phyloP scores from a whole-genome alignment of 2,888 invertebrate genomes.

The Drosophila bunnanda region DNA sequence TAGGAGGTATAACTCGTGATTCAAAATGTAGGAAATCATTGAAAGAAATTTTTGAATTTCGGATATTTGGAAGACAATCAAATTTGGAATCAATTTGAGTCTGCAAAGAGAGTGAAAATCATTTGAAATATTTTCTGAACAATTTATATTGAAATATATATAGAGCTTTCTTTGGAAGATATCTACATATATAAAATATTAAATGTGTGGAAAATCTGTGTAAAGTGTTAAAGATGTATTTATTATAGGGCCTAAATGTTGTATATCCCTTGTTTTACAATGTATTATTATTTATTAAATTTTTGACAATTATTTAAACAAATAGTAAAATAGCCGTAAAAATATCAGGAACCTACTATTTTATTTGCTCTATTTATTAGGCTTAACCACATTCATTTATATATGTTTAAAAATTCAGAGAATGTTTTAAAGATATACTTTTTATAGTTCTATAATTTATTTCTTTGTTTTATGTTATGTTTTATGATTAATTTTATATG shows the following conservation, averaged over 20 bases:
- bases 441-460: not conserved
- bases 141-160: not conserved
- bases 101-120: conserved; percentile 3
- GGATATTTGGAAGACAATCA: conserved; percentile 2
- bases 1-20: conserved; percentile 21
- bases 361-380: not conserved
- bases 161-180: not conserved
- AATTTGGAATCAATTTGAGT: conserved; percentile 1
- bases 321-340: not conserved
- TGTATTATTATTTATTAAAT: not conserved
- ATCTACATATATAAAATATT: not conserved
- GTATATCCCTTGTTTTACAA: not conserved
- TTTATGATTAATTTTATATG: too few species aligned
- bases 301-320: not conserved
- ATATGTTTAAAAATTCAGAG: not conserved
- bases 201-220: not conserved
- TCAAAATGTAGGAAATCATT: conserved; percentile 9
- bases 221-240: not conserved
- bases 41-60: not conserved
- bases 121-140: conserved; percentile 14
- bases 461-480: not conserved
- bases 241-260: not conserved
- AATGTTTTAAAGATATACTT: not conserved
- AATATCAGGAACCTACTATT: not conserved
- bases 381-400: not conserved